These are phyloP conservation scores for Ophraella communa DNA, from an alignment of 2,888 invertebrate genomes.

Conservation along the genomic window DNA sequence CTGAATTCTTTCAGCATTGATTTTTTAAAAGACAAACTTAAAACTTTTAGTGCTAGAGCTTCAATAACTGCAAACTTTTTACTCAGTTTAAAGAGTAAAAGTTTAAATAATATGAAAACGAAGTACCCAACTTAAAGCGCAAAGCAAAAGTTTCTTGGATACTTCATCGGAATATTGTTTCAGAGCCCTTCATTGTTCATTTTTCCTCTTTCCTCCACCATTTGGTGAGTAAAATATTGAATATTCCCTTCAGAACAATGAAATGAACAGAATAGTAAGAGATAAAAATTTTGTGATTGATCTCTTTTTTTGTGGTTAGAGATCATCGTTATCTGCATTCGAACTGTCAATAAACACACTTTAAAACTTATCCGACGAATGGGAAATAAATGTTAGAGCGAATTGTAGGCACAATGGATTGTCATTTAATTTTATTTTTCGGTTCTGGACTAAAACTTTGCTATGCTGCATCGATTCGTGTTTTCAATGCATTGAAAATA, in stretches of 20 bases:
- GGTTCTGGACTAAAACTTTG: not conserved
- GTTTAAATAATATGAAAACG: too few species aligned
- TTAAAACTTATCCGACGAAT: conserved; percentile 17
- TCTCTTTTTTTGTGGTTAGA: conserved; percentile 16
- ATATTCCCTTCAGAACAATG: not conserved
- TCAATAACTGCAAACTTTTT: too few species aligned
- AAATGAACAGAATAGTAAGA: not conserved
- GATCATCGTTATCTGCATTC: conserved; percentile 23
- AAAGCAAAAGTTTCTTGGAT: not conserved
- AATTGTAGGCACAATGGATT: conserved; percentile 20
- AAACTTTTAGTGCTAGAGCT: too few species aligned
- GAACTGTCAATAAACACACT: conserved; percentile 26
- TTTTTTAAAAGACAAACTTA: too few species aligned
- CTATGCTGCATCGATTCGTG: conserved; percentile 6
- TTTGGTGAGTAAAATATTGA: not conserved
- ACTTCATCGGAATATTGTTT: not conserved
- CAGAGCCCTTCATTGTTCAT: not conserved
- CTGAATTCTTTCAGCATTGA: too few species aligned
- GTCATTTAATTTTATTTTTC: conserved; percentile 21
- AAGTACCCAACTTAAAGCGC: not conserved
- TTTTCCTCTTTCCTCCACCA: not conserved
- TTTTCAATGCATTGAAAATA: not conserved
- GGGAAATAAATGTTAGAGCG: conserved; percentile 21
- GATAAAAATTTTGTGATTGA: conserved; percentile 19
- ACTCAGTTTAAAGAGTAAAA: not conserved